Conservation (phyloP, 2,888 invertebrate genomes). For the Colostygia pectinataria region DNA sequence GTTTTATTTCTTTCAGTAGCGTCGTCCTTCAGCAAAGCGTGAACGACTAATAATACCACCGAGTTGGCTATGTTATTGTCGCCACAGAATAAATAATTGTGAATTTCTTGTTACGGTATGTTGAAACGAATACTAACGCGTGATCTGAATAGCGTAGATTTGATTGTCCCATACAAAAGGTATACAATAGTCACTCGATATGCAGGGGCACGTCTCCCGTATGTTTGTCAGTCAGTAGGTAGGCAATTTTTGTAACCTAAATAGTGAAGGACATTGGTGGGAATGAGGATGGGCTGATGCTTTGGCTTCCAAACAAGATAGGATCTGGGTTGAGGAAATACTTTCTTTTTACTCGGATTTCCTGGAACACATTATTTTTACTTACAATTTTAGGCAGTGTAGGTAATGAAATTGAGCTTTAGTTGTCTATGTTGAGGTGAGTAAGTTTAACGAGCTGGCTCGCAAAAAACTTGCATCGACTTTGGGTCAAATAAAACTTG, state of each 20-base stretch:
- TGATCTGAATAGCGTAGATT: slow-evolving; percentile 70
- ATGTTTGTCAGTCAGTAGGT: slow-evolving; percentile 61
- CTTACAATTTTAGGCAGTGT: too few relatives aligned
- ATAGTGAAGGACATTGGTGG: slow-evolving; percentile 75
- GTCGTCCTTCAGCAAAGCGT: slow-evolving; percentile 66
- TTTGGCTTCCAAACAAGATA: slow-evolving; percentile 14
- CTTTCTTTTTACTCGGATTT: slow-evolving; percentile 4
- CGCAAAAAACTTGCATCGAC: too few relatives aligned
- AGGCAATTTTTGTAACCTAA: slow-evolving; percentile 73
- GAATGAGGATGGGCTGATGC: slow-evolving; percentile 52
- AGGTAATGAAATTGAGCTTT: too few relatives aligned
- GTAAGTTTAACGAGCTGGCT: too few relatives aligned
- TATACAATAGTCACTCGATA: slow-evolving; percentile 70
- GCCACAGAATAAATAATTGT: slow-evolving; percentile 50
- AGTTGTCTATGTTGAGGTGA: too few relatives aligned
- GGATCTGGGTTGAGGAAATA: slow-evolving; percentile 4
- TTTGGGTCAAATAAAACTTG: too few relatives aligned
- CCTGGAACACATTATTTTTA: too few relatives aligned
- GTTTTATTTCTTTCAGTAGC: slow-evolving; percentile 37
- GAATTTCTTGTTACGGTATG: slow-evolving; percentile 73
- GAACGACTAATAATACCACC: slow-evolving; percentile 61
- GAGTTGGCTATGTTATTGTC: slow-evolving; percentile 57
- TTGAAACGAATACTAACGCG: slow-evolving; percentile 77
- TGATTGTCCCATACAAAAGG: slow-evolving; percentile 63
- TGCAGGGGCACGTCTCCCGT: slow-evolving; percentile 59